Conservation (phyloP, 2,888 invertebrate genomes). For the Acleris laterana region DNA sequence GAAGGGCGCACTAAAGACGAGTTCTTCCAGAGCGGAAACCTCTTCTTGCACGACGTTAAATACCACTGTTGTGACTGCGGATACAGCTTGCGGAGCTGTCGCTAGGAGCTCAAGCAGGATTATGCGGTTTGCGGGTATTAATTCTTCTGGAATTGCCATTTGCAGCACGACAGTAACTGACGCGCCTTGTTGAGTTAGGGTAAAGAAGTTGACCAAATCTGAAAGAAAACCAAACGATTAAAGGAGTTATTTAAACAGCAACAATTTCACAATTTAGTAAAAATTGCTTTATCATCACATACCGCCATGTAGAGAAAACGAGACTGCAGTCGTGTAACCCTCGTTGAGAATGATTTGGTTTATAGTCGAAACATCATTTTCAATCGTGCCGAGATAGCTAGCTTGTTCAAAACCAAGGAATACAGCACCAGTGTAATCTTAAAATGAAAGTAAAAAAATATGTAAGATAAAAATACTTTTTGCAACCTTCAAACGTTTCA, state of each 20-base stretch:
- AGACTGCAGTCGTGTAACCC: constrained; percentile 38
- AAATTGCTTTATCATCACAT: constrained; percentile 1
- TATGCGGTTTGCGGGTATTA: constrained; percentile 45
- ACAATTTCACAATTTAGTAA: no score
- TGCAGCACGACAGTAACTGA: constrained; percentile 37
- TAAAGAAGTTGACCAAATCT: constrained; percentile 40
- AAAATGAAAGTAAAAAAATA: constrained; percentile 30
- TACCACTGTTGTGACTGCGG: no score
- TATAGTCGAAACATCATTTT: constrained; percentile 28
- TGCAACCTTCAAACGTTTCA: neutral
- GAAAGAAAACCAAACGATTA: no score
- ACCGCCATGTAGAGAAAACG: constrained; percentile 40
- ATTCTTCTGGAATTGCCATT: constrained; percentile 45
- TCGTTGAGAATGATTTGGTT: constrained; percentile 37
- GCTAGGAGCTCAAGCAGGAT: no score
- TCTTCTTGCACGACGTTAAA: no score
- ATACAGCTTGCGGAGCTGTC: no score
- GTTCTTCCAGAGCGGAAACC: no score
- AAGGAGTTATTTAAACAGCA: no score
- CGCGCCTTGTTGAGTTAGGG: constrained; percentile 20
- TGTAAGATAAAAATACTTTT: constrained; percentile 22
- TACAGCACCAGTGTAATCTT: constrained; percentile 38
- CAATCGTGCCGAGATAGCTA: constrained; percentile 41
- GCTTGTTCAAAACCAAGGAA: constrained; percentile 43
- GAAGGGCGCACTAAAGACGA: no score